Conservation (phyloP, 23 tunicate genomes). For the Ascidia mentula region DNA sequence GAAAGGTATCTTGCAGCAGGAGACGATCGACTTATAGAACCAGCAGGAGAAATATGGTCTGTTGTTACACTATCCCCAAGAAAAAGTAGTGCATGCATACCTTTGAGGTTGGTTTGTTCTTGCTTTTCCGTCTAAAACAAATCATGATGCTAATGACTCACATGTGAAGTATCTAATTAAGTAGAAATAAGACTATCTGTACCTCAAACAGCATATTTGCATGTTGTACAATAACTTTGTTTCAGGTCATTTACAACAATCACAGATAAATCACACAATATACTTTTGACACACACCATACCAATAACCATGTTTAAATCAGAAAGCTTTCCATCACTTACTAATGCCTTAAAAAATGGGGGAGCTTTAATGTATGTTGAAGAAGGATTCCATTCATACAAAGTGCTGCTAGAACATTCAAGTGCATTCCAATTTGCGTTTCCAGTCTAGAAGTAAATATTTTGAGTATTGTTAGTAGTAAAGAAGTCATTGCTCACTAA, state of each 20-base stretch:
- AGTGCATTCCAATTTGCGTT: slow-evolving; percentile 87
- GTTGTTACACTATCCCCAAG: slow-evolving; percentile 98
- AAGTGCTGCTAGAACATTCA: slow-evolving; percentile 62
- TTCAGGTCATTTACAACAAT: too few relatives aligned
- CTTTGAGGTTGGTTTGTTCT: neutral
- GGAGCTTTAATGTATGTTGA: slow-evolving; percentile 93
- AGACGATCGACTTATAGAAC: slow-evolving; percentile 80
- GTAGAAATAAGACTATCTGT: too few relatives aligned
- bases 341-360: slow-evolving; percentile 91
- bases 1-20: slow-evolving; percentile 89
- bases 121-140: neutral
- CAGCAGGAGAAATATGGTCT: slow-evolving; percentile 97
- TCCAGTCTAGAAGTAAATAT: slow-evolving; percentile 59
- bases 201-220: too few relatives aligned
- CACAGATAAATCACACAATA: neutral
- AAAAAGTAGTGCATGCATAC: slow-evolving; percentile 66
- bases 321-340: neutral
- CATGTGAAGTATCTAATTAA: too few relatives aligned
- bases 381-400: slow-evolving; percentile 81
- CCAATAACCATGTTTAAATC: too few relatives aligned
- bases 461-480: too few relatives aligned
- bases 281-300: neutral
- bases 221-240: too few relatives aligned
- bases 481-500: too few relatives aligned
- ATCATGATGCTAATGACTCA: too few relatives aligned